A percentile compares a stretch with the other conserved stretches of the same genome.
These are phyloP conservation scores for Caenorhabditis becei DNA, from an alignment of 2,888 invertebrate genomes.

Conservation along the genomic window DNA sequence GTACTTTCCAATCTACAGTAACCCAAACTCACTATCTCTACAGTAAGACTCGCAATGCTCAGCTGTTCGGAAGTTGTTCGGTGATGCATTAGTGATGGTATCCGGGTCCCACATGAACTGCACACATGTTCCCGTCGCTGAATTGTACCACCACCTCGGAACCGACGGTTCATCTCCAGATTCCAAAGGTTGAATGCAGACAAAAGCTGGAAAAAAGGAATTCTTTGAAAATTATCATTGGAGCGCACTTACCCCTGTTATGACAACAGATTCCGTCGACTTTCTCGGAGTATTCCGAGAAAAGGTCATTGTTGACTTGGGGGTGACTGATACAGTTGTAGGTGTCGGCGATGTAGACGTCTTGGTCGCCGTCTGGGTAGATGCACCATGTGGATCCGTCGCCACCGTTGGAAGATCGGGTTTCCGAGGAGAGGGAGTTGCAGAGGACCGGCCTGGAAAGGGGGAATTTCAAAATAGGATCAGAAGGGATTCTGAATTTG, in stretches of 20 bases:
- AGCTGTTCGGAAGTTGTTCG: conserved; percentile 78
- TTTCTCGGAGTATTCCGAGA: conserved; percentile 76
- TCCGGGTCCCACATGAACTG: conserved; percentile 80
- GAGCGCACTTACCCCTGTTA: conserved; percentile 68
- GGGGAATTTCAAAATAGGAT: not conserved
- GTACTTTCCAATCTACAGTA: no score
- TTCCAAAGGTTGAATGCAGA: conserved; percentile 78
- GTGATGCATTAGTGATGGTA: conserved; percentile 75
- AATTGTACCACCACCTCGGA: conserved; percentile 80
- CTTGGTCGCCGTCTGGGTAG: conserved; percentile 78
- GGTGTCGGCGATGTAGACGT: conserved; percentile 77
- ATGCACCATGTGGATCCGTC: conserved; percentile 79
- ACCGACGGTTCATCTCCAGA: conserved; percentile 78
- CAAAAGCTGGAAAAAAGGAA: conserved; percentile 70
- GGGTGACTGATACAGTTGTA: conserved; percentile 79
- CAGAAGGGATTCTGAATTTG: no score
- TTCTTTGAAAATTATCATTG: no score
- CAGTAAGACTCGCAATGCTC: conserved; percentile 79
- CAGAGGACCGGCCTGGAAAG: conserved; percentile 75
- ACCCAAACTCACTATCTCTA: conserved; percentile 74
- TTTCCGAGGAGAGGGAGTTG: conserved; percentile 74
- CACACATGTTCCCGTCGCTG: conserved; percentile 77
- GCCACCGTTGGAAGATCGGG: conserved; percentile 73
- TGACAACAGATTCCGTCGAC: conserved; percentile 80
- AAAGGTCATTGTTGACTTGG: conserved; percentile 76